Percentiles rank a stretch among this genome's conserved stretches.
phyloP scores from a whole-genome alignment of 2,113 vertebrate genomes.

The Urocolius indicus region DNA sequence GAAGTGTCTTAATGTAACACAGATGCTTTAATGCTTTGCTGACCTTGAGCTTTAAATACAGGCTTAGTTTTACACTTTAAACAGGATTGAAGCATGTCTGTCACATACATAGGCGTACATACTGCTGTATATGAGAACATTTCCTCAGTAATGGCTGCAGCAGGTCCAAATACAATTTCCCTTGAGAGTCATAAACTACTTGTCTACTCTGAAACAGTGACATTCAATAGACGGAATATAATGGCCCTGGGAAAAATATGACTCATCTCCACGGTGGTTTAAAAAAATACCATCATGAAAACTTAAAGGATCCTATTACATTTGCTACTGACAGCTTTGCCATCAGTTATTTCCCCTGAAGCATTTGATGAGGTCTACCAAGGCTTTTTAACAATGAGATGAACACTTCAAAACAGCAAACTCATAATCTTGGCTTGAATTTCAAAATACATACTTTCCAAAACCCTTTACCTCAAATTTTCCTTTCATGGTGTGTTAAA shows the following conservation, averaged over 20 bases:
- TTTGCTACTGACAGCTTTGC: not conserved
- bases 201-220: not conserved
- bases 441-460: not conserved
- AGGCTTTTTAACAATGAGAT: not conserved
- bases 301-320: not conserved
- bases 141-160: not conserved
- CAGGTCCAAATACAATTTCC: slow-evolving; percentile 3
- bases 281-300: not conserved
- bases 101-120: not conserved
- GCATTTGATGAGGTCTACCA: not conserved
- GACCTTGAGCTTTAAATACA: not conserved
- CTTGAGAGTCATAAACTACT: not conserved
- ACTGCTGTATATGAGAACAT: not conserved
- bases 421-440: not conserved
- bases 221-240: not conserved
- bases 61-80: not conserved
- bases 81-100: not conserved
- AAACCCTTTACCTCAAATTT: not conserved
- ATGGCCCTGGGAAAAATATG: not conserved
- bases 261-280: not conserved
- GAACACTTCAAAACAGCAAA: not conserved
- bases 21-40: not conserved
- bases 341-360: not conserved
- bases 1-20: not conserved
- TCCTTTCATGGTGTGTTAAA: not conserved